Percentiles rank a stretch among this genome's conserved stretches.
These are phyloP conservation scores for Pissodes strobi DNA, from an alignment of 1,140 invertebrate species.

Conservation along the genomic window DNA sequence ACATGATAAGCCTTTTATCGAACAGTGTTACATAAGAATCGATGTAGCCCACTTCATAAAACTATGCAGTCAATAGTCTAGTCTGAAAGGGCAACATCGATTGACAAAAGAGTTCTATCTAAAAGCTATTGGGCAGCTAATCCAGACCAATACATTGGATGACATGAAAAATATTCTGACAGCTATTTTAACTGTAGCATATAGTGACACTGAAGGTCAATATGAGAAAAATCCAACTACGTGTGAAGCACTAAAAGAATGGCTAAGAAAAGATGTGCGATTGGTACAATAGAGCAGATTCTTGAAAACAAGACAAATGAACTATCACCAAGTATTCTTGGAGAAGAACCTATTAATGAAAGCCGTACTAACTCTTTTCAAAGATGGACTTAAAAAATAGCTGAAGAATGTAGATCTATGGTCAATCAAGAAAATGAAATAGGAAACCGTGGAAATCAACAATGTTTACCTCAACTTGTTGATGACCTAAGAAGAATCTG, in stretches of 20 bases:
- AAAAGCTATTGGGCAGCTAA: constrained; percentile 2
- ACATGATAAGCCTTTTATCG: background rate
- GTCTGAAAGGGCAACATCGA: constrained; percentile 6
- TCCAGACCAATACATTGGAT: constrained; percentile 38
- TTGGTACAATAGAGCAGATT: background rate
- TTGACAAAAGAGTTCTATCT: too few relatives aligned
- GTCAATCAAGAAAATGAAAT: too few relatives aligned
- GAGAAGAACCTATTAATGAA: background rate
- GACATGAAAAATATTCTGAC: constrained; percentile 32
- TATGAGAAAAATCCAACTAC: too few relatives aligned
- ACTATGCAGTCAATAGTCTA: background rate
- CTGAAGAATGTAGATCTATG: background rate
- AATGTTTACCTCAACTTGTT: too few relatives aligned
- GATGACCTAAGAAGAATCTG: background rate
- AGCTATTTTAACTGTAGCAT: too few relatives aligned
- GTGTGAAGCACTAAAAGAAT: constrained; percentile 56
- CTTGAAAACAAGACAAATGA: background rate
- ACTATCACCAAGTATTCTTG: too few relatives aligned
- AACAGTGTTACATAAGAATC: too few relatives aligned
- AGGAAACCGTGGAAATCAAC: too few relatives aligned
- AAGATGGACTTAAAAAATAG: background rate
- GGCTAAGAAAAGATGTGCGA: constrained; percentile 39
- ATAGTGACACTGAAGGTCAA: too few relatives aligned
- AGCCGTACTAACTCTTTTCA: too few relatives aligned
- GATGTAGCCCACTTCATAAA: background rate